Conservation (phyloP, 2,113 vertebrate genomes). For the Amazona vittata region DNA sequence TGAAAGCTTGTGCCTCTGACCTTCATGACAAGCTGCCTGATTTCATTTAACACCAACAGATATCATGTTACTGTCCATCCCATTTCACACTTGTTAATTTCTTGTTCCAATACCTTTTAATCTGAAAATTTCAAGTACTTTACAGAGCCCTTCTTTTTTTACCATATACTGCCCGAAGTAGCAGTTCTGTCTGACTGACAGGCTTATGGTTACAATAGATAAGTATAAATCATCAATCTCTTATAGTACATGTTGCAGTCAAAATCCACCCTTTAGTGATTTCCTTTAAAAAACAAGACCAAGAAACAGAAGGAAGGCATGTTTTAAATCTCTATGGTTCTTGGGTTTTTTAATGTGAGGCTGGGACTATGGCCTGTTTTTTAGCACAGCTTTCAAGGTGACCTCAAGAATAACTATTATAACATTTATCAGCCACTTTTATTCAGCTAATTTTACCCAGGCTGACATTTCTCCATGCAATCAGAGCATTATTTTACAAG, state of each 20-base stretch:
- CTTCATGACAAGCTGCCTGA: neutral
- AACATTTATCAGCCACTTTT: neutral
- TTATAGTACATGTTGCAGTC: neutral
- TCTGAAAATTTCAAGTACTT: neutral
- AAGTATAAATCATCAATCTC: neutral
- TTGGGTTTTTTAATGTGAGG: neutral
- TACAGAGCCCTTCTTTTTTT: neutral
- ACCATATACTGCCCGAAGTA: neutral
- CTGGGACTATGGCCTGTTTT: neutral
- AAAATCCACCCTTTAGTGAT: neutral
- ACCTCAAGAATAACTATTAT: constrained; percentile 11
- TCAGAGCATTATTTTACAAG: constrained; percentile 25
- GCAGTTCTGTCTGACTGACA: neutral
- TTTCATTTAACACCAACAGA: neutral
- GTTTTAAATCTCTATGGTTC: neutral
- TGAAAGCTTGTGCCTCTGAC: neutral
- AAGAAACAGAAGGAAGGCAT: neutral
- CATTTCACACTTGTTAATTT: neutral
- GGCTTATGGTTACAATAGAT: neutral
- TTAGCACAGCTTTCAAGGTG: constrained; percentile 16
- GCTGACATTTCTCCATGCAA: constrained; percentile 5
- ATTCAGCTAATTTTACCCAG: constrained; percentile 35
- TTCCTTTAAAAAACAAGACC: neutral
- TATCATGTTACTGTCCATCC: neutral
- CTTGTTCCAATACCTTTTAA: neutral